Base-by-base conservation (phyloP, 2,797 vertebrate genomes). In the Vultur gryphus region DNA sequence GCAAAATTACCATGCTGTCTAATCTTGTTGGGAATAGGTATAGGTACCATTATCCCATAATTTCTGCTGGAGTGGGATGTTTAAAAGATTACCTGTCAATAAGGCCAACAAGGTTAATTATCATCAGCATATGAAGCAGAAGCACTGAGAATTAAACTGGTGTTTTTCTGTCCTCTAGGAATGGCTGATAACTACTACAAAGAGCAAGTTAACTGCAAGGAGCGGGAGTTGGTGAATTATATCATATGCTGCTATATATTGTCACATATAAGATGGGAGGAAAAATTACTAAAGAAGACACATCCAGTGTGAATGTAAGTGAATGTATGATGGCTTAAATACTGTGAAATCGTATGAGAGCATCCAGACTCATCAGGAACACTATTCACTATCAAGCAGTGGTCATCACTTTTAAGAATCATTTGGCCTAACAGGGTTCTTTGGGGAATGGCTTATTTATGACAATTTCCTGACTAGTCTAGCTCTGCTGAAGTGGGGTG, bases 261-360 rank as follows among this genome's bases (percentile, higher is more conserved):
- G 7, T 59, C 62, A 55, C 4, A 29, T 1, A 5, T 11, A 65
- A 55, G 5, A 35, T 37, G 3, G 2, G 5, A 7, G 8, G 1
- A 1, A 7, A n/a, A 29, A 33, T 24, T 73, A 41, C 18, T 73
- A 16, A 79, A 35, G 11, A 23, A 66, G 8, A 59, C 39, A 71
- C 11, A 70, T 72, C 7, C 19, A 48, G 9, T 2, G 2, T 33
- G 28, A 95, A 49, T 71, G 15, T 35, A 52, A 89, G 8, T 29
- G 8, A 76, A 67, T 17, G 7, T 21, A 24, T 26, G 8, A 20
- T 55, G 13, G 14, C 17, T 70, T 69, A 90, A 81, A 67, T 26
- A 35, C 8, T 18, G 31, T 66, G 31, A 72, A 69, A 90, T 35
- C 5, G 3, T 35, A 35, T 44, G 11, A 58, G 20, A 58, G 21